Evolutionary conservation across 1,140 invertebrate species (phyloP).

Genomic region (Drosophila insularis): DNA sequence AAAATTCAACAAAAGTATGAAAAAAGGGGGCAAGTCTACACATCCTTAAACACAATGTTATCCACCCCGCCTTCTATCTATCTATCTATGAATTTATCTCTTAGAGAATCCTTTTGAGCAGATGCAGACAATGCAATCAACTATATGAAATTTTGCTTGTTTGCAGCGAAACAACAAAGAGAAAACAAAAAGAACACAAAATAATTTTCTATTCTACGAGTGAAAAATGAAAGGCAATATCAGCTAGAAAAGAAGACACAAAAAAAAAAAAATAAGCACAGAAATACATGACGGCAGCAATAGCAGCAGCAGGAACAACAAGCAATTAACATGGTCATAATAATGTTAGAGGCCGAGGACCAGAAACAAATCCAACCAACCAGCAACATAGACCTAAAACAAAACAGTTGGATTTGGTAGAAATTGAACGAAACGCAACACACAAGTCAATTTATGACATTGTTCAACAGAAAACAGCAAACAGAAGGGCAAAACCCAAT

Average conservation of each 20-base stretch:
- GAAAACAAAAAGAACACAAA: constrained; percentile 43
- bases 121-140: constrained; percentile 55
- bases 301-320: constrained; percentile 24
- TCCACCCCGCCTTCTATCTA: neutral
- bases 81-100: constrained; percentile 1
- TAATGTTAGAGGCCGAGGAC: neutral
- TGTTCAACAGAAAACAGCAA: neutral
- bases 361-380: neutral
- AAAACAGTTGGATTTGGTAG: neutral
- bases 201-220: constrained; percentile 45
- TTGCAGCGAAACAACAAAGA: constrained; percentile 32
- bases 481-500: constrained; percentile 1
- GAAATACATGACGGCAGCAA: constrained; percentile 20
- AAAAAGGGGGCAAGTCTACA: neutral
- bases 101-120: constrained; percentile 33
- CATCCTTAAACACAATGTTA: neutral
- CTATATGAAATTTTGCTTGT: constrained; percentile 58
- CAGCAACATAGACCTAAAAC: too few species aligned
- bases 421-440: constrained; percentile 1
- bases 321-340: constrained; percentile 55
- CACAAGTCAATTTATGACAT: constrained; percentile 12
- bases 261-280: neutral
- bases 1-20: constrained; percentile 50
- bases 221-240: constrained; percentile 48
- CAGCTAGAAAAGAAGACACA: neutral